Percentiles rank a stretch among this genome's conserved stretches.
Conservation (phyloP, 2,113 vertebrate species). For the Otis tarda region DNA sequence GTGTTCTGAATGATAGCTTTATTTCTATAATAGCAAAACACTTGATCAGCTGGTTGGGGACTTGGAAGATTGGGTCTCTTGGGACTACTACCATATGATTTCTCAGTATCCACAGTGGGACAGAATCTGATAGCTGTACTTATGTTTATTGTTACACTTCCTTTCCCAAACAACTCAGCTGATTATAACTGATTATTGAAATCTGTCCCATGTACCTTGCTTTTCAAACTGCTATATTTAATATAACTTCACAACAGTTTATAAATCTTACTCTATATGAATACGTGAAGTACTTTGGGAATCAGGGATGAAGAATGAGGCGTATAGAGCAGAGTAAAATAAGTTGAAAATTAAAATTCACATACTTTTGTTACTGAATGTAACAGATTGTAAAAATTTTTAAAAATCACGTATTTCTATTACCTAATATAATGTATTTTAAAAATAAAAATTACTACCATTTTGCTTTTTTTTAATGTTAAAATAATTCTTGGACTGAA, state of each 20-base stretch:
- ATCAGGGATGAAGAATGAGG: not conserved
- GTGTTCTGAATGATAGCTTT: not conserved
- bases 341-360: not conserved
- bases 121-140: not conserved
- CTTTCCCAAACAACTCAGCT: not conserved
- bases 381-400: not conserved
- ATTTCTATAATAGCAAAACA: not conserved
- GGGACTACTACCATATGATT: not conserved
- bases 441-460: not conserved
- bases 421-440: not conserved
- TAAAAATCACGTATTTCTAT: not conserved
- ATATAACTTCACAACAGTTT: not conserved
- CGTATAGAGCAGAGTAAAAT: not conserved
- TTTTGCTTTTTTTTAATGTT: not conserved
- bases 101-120: not conserved
- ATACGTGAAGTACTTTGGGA: not conserved
- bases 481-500: not conserved
- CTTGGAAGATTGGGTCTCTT: not conserved
- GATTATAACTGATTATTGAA: not conserved
- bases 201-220: not conserved
- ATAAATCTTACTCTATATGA: not conserved
- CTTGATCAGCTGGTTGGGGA: not conserved
- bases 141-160: not conserved
- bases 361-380: not conserved
- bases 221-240: not conserved